Evolutionary conservation across 2,113 vertebrate genomes (phyloP).

Genomic region (Brachyhypopomus gauderio): DNA sequence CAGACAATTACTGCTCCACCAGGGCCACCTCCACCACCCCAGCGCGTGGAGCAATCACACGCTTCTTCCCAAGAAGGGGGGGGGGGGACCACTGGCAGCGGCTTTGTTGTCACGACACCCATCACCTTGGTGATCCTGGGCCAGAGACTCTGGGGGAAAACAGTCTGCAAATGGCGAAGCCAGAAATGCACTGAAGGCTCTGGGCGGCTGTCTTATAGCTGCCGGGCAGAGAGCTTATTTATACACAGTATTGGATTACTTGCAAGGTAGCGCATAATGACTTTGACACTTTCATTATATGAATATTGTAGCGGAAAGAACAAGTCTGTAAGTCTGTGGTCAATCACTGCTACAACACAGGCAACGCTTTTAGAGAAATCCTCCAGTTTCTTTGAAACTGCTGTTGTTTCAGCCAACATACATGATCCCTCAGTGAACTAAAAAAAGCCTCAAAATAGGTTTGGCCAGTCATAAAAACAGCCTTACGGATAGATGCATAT

Average conservation of each 20-base stretch:
- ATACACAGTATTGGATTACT: neutral
- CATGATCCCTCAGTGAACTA: too few species aligned
- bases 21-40: slow-evolving; percentile 64
- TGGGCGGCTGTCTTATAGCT: neutral
- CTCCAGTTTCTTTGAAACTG: neutral
- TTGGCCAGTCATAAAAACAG: too few species aligned
- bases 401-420: neutral
- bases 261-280: neutral
- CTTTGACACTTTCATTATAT: slow-evolving; percentile 2
- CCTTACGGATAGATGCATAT: too few species aligned
- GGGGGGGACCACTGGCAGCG: slow-evolving; percentile 53
- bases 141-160: slow-evolving; percentile 50
- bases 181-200: neutral
- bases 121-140: slow-evolving; percentile 63
- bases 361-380: slow-evolving; percentile 1
- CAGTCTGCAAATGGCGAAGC: slow-evolving; percentile 6
- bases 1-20: slow-evolving; percentile 71
- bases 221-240: neutral
- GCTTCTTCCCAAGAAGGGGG: slow-evolving; percentile 68
- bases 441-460: neutral
- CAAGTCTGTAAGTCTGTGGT: too few species aligned
- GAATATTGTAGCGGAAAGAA: neutral
- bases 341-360: too few species aligned
- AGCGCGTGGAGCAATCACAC: slow-evolving; percentile 73
- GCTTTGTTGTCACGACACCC: slow-evolving; percentile 60